Evolutionary conservation across 2,113 vertebrate genomes (phyloP).

Genomic region (Dinomys branickii): DNA sequence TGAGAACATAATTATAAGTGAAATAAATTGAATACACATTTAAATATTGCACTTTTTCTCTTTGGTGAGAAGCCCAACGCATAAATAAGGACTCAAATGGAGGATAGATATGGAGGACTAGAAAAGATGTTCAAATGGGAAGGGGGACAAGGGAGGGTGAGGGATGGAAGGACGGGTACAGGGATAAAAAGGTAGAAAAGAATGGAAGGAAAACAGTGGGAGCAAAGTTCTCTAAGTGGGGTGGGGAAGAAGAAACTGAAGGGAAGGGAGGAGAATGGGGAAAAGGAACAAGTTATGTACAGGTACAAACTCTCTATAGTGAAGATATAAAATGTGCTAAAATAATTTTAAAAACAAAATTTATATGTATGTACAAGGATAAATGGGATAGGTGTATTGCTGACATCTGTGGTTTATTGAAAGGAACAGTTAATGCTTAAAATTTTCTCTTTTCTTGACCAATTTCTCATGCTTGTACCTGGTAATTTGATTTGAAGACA

Average conservation of each 20-base stretch:
- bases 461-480: no score
- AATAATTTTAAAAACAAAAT: no score
- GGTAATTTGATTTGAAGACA: no score
- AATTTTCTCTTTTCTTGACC: no score
- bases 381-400: no score
- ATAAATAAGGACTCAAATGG: background rate
- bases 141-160: background rate
- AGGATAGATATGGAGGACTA: background rate
- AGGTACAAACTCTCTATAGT: background rate
- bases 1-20: background rate
- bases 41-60: background rate
- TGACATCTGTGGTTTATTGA: no score
- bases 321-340: background rate
- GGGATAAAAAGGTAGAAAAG: background rate
- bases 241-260: background rate
- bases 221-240: background rate
- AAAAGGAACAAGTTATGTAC: background rate
- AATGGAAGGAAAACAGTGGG: background rate
- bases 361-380: no score
- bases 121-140: background rate
- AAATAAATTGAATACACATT: background rate
- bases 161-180: background rate
- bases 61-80: background rate
- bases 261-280: background rate
- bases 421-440: no score